Percentiles rank a stretch among this genome's conserved stretches.
Conservation (phyloP, 2,888 invertebrate species). For the Gastrophysa polygoni region DNA sequence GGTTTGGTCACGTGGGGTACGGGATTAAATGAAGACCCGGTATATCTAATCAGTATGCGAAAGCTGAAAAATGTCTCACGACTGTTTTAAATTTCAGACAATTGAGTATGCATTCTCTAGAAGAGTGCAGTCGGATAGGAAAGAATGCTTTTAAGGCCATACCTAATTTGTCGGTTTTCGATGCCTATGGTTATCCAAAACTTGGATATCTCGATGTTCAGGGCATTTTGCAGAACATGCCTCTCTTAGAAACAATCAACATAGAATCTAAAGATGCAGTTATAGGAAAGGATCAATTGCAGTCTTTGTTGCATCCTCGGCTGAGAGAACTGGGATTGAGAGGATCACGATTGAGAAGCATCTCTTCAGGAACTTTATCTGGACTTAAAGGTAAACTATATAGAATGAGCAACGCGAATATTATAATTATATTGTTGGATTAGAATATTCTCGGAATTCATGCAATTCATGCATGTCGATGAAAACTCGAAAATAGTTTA, state of each 20-base stretch:
- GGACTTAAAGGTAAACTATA: slow-evolving; percentile 72
- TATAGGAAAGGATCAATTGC: slow-evolving; percentile 81
- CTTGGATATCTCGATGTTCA: slow-evolving; percentile 86
- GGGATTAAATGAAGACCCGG: too few relatives aligned
- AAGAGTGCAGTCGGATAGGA: slow-evolving; percentile 77
- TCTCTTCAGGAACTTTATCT: slow-evolving; percentile 83
- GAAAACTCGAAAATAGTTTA: too few relatives aligned
- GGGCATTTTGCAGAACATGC: slow-evolving; percentile 77
- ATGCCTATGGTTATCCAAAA: slow-evolving; percentile 77
- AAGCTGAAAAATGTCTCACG: too few relatives aligned
- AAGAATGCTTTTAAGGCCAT: slow-evolving; percentile 79
- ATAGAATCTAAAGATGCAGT: slow-evolving; percentile 86
- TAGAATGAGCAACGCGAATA: too few relatives aligned
- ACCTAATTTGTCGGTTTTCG: slow-evolving; percentile 71
- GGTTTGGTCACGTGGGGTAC: too few relatives aligned
- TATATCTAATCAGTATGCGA: too few relatives aligned
- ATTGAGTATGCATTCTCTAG: slow-evolving; percentile 71
- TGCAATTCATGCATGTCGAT: too few relatives aligned
- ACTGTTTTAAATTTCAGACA: slow-evolving; percentile 59
- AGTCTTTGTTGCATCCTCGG: slow-evolving; percentile 78
- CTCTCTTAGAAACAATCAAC: slow-evolving; percentile 76
- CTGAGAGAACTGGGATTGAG: slow-evolving; percentile 75
- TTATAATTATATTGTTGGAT: too few relatives aligned
- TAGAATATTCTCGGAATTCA: too few relatives aligned
- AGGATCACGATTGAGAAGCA: slow-evolving; percentile 74